Evolutionary conservation across 1,140 invertebrate genomes (phyloP).

Genomic region (Thrips palmi): DNA sequence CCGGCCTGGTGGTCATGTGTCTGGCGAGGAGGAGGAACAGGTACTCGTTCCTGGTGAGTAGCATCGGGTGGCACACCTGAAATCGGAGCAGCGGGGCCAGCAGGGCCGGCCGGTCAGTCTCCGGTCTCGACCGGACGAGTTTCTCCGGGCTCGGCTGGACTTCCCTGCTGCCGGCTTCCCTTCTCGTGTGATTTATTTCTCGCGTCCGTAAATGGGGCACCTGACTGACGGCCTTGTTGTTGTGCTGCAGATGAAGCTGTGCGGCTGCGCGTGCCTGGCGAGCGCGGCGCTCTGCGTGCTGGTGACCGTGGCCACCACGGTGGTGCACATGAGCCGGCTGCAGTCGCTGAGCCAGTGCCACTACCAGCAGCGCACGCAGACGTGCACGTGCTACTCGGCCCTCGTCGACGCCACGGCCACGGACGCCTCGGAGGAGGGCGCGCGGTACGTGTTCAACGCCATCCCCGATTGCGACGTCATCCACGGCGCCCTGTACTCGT

Average conservation of each 20-base stretch:
- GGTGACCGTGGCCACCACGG: conserved; percentile 78
- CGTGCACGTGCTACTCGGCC: conserved; percentile 56
- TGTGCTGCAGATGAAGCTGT: conserved; percentile 59
- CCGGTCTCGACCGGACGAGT: too few relatives aligned
- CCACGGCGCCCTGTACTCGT: conserved; percentile 69
- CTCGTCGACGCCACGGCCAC: conserved; percentile 32
- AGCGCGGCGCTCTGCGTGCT: conserved; percentile 69
- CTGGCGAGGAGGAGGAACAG: conserved; percentile 63
- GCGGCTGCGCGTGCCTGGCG: conserved; percentile 62
- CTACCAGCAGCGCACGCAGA: conserved; percentile 55
- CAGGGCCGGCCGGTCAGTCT: too few relatives aligned
- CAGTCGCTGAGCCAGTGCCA: conserved; percentile 72
- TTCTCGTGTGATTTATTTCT: not conserved
- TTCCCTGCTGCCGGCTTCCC: too few relatives aligned
- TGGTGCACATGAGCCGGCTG: conserved; percentile 81
- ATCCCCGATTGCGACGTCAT: conserved; percentile 72
- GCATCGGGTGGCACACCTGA: too few relatives aligned
- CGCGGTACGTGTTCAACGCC: conserved; percentile 49
- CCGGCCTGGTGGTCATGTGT: conserved; percentile 67
- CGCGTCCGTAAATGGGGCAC: not conserved
- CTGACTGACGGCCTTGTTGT: conserved; percentile 15
- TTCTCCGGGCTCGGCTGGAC: too few relatives aligned
- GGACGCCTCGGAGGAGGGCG: too few relatives aligned
- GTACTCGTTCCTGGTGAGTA: conserved; percentile 69
- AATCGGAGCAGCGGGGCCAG: too few relatives aligned